Percentiles rank a stretch among this genome's conserved stretches.
These are phyloP conservation scores for Plecotus auritus DNA, from an alignment of 2,113 vertebrate genomes.

Conservation along the genomic window DNA sequence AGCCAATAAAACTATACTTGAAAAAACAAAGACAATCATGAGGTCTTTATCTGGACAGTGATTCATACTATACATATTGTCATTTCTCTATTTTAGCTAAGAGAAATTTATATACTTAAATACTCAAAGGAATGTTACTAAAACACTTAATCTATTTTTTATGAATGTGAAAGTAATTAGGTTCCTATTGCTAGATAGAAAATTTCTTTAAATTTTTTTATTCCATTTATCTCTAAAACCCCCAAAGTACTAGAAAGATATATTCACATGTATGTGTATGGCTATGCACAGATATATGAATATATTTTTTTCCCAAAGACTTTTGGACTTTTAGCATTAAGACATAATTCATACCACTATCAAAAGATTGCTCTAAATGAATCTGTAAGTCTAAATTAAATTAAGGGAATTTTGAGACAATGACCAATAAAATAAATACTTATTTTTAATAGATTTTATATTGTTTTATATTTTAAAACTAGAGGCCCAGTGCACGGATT, in stretches of 20 bases:
- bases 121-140: background rate
- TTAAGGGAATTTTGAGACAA: background rate
- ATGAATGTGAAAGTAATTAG: background rate
- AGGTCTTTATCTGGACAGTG: slow-evolving; percentile 22
- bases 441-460: background rate
- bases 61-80: background rate
- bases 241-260: background rate
- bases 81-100: background rate
- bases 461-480: slow-evolving; percentile 14
- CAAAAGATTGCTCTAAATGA: background rate
- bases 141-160: background rate
- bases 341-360: background rate
- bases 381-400: background rate
- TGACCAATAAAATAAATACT: background rate
- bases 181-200: background rate
- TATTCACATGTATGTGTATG: background rate
- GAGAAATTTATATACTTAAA: background rate
- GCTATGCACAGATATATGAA: background rate
- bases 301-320: background rate
- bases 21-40: background rate
- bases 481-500: no score
- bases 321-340: background rate
- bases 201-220: background rate
- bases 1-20: slow-evolving; percentile 27
- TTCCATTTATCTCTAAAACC: background rate